Percentiles rank a stretch among this genome's conserved stretches.
Conservation (phyloP, 2,797 vertebrate species). For the Gephyroberyx darwinii region DNA sequence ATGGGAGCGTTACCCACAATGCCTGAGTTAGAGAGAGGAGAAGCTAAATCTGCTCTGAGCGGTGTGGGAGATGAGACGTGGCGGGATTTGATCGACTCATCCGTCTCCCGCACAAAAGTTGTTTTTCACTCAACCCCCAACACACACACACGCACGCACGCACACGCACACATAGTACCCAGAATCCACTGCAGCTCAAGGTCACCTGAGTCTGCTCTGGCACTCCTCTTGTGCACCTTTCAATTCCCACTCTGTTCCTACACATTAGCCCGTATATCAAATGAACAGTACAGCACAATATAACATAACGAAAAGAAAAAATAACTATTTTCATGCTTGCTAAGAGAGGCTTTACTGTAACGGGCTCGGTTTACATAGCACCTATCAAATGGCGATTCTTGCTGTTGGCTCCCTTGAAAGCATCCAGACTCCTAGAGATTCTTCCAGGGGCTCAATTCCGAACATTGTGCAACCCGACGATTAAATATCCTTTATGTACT, state of each 20-base stretch:
- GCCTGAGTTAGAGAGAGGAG: conserved; percentile 19
- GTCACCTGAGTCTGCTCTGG: conserved; percentile 66
- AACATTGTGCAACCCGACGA: conserved; percentile 47
- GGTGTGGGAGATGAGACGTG: conserved; percentile 40
- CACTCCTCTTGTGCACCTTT: conserved; percentile 35
- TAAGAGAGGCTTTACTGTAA: neutral
- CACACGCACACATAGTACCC: conserved; percentile 53
- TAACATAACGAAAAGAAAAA: neutral
- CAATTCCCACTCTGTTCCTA: conserved; percentile 26
- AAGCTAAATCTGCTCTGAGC: conserved; percentile 29
- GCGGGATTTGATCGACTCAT: conserved; percentile 46
- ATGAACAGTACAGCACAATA: neutral
- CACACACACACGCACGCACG: conserved; percentile 3
- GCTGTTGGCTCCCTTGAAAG: conserved; percentile 13
- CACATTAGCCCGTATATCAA: conserved; percentile 15
- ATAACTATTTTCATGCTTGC: neutral
- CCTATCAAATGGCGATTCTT: conserved; percentile 21
- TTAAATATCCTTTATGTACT: conserved; percentile 71
- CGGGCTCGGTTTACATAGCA: conserved; percentile 1
- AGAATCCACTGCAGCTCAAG: conserved; percentile 75
- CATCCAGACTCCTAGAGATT: neutral
- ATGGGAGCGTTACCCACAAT: conserved; percentile 11
- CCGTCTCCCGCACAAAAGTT: conserved; percentile 46
- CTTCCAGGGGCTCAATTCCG: neutral
- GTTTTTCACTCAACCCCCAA: conserved; percentile 2